Base-by-base conservation (phyloP, 1,140 invertebrate genomes). In the Lethrus apterus region DNA sequence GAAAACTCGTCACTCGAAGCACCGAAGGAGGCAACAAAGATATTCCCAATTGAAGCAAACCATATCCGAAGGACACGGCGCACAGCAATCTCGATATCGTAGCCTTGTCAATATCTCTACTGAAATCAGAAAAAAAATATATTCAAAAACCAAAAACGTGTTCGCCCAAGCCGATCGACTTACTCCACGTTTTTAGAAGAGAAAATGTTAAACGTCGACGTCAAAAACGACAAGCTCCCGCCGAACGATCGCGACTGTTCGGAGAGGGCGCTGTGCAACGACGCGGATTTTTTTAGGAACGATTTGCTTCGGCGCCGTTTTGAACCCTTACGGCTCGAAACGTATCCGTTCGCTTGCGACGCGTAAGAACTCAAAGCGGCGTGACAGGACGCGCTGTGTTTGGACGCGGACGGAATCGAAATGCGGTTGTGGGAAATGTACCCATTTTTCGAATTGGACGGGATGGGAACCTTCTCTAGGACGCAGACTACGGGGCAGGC, bases 21-120 rank as follows among this genome's bases (percentile, higher is more conserved):
- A 85, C 60, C 9, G 80, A 79, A 0, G 81, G 77, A 7, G 83
- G 83, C 11, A 84, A 64, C 29, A 85, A 68, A 10, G 82, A 84
- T 32, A 83, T 73, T 50, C 79, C 81, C 19, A 86, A 61, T 56
- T 84, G 82, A 55, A 86, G 82, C 26, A 82, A 68, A 4, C 83
- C 83, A 55, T 83, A 85, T 5, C 83, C 83, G 62, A 86, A 85
- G 56, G 79, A 81, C 3, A 83, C 79, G 0, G 80, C 78, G 2
- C 74, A 74, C 72, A 84, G 77, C 13, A 86, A 61, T n/a, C 81
- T 63, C 2, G 68, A 62, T 1, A 83, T 70, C 38, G 75, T 71
- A 10, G 71, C 67, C 4, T 41, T 41, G 14, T 41, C 21, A 7
- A 5, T n/a, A 11, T 41, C 2, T 26, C 14, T 14, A 5, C 34